These are phyloP conservation scores for Sinonovacula constricta DNA, from an alignment of 1,140 invertebrate genomes.

Conservation along the genomic window DNA sequence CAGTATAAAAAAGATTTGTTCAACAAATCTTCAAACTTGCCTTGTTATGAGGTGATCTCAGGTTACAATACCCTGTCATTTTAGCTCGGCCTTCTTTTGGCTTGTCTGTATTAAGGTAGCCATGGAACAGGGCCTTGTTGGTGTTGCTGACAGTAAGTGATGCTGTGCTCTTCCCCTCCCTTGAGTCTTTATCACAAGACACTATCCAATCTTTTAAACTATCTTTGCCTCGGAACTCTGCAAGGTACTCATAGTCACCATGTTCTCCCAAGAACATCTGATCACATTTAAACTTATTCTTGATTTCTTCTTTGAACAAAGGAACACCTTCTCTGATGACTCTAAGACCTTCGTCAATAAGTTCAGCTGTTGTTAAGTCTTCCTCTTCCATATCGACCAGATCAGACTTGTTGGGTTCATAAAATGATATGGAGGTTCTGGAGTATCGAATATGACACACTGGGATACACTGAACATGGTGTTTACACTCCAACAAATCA, in stretches of 20 bases:
- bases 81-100: conserved; percentile 89
- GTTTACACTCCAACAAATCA: too few species aligned
- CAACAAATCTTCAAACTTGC: conserved; percentile 79
- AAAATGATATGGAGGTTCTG: too few species aligned
- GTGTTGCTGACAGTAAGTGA: conserved; percentile 81
- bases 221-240: conserved; percentile 78
- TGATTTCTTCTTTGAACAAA: conserved; percentile 85
- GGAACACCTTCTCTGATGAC: conserved; percentile 84
- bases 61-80: conserved; percentile 88
- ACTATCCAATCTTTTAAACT: conserved; percentile 86
- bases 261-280: conserved; percentile 79
- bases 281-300: conserved; percentile 83
- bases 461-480: too few species aligned
- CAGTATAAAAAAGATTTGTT: not conserved
- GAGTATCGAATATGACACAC: too few species aligned
- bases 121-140: conserved; percentile 88
- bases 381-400: not conserved
- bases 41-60: conserved; percentile 83
- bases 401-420: too few species aligned
- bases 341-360: conserved; percentile 81
- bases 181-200: conserved; percentile 88
- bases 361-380: conserved; percentile 24
- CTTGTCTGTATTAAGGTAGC: conserved; percentile 84
- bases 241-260: conserved; percentile 75
- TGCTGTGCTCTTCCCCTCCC: conserved; percentile 88